Percentiles rank a stretch among this genome's conserved stretches.
phyloP scores from a whole-genome alignment of 2,888 invertebrate genomes.

The Bellardia bayeri region DNA sequence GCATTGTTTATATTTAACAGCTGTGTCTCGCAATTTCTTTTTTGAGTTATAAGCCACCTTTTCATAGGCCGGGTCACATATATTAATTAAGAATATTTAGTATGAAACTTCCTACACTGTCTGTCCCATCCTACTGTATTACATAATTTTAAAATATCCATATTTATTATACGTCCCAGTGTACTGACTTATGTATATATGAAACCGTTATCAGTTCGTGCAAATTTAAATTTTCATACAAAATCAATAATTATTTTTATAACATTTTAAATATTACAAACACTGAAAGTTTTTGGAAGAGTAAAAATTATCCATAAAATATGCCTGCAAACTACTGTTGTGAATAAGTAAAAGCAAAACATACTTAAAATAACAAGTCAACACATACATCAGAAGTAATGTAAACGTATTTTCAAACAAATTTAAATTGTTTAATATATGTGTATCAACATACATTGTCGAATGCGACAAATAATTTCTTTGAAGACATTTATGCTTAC shows the following conservation, averaged over 20 bases:
- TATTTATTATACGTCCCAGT: constrained; percentile 1
- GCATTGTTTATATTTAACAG: no score
- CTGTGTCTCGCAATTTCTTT: no score
- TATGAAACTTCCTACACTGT: not conserved
- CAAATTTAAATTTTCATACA: constrained; percentile 4
- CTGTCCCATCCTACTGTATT: not conserved
- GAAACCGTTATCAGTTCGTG: not conserved
- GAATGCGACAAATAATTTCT: not conserved
- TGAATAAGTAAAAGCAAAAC: constrained; percentile 15
- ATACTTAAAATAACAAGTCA: not conserved
- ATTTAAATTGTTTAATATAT: not conserved
- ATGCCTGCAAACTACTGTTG: not conserved
- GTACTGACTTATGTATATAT: not conserved
- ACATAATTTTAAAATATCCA: not conserved
- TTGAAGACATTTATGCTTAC: not conserved
- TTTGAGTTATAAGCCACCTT: no score
- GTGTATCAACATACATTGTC: not conserved
- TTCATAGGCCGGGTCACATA: no score
- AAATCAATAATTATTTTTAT: constrained; percentile 9
- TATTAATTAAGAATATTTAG: no score
- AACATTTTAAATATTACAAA: not conserved
- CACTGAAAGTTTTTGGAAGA: constrained; percentile 10
- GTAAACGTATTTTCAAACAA: not conserved
- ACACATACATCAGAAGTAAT: not conserved
- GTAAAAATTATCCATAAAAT: constrained; percentile 11